Evolutionary conservation across 2,113 vertebrate genomes (phyloP).

Genomic region (Catagonus wagneri): DNA sequence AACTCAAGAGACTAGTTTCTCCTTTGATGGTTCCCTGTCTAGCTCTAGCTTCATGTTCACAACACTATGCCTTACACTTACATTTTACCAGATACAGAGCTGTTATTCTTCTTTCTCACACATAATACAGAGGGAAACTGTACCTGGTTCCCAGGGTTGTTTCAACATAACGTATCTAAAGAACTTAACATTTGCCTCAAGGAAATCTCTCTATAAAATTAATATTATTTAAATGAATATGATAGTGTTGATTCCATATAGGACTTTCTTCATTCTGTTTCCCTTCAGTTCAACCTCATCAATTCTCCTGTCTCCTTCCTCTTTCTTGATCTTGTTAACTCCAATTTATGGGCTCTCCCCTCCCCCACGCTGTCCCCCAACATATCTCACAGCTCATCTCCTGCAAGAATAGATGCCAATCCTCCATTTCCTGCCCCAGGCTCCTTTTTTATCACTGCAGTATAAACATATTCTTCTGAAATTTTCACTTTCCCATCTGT

Average conservation of each 20-base stretch:
- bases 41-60: background rate
- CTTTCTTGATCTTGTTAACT: background rate
- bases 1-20: background rate
- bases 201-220: background rate
- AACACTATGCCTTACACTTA: background rate
- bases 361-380: background rate
- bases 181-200: background rate
- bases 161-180: background rate
- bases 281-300: background rate
- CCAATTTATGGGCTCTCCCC: background rate
- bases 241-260: background rate
- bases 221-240: background rate
- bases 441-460: background rate
- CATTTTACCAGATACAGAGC: background rate
- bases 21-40: background rate
- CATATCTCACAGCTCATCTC: background rate
- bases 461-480: background rate
- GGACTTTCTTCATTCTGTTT: background rate
- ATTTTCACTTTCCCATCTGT: background rate
- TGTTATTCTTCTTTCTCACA: background rate
- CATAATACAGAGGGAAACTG: background rate
- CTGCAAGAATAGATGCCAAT: background rate
- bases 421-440: rapidly evolving
- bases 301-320: background rate
- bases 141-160: background rate